Percentiles rank a stretch among this genome's conserved stretches.
These are phyloP conservation scores for Hipposideros larvatus DNA, from an alignment of 2,797 vertebrate genomes.

Conservation along the genomic window DNA sequence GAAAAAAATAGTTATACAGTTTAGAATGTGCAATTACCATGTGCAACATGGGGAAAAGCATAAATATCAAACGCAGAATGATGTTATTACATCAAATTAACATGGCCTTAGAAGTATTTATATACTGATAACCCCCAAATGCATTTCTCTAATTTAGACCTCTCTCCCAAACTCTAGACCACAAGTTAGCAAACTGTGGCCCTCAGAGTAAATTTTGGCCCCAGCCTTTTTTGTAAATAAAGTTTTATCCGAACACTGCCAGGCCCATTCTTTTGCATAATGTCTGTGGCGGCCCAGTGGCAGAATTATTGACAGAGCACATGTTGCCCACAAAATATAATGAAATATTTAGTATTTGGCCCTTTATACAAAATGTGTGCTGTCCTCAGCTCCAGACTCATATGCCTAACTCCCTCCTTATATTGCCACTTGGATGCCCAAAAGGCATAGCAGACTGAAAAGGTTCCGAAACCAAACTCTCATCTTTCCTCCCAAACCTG, in stretches of 20 bases:
- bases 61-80: not conserved
- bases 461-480: not conserved
- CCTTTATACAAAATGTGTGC: not conserved
- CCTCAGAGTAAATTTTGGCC: not conserved
- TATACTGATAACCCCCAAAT: not conserved
- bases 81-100: not conserved
- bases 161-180: not conserved
- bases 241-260: not conserved
- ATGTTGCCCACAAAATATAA: not conserved
- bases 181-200: not conserved
- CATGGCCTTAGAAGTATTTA: not conserved
- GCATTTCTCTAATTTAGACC: not conserved
- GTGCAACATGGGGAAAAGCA: not conserved
- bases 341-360: not conserved
- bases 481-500: not conserved
- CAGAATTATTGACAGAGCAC: not conserved
- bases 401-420: not conserved
- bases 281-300: not conserved
- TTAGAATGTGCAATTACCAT: not conserved
- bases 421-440: not conserved
- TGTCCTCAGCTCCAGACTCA: not conserved
- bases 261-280: not conserved
- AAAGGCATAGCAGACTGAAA: not conserved
- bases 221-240: not conserved
- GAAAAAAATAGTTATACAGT: not conserved